Base-by-base conservation (phyloP, 2,888 invertebrate genomes). In the Drepanosiphum platanoidis region DNA sequence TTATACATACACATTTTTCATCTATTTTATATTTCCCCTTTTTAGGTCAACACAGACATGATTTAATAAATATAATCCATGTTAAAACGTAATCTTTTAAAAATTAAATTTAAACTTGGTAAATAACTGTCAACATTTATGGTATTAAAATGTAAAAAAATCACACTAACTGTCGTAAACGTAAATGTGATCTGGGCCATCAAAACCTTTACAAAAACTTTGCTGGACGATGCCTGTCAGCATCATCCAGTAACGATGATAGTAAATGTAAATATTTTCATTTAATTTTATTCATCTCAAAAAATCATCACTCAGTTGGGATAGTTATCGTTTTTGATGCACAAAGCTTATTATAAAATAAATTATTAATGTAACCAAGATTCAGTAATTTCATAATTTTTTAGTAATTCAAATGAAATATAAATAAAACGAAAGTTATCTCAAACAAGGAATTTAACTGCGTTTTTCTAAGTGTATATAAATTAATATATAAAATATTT, bases 91-190 rank as follows among this genome's bases (percentile, higher is more conserved):
- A 32, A 71, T 81, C 13, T 81, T 39, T 32, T 70, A 30, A 39
- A 80, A 71, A 71, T 82, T 39, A 82, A 71, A 82, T 42, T 71
- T 61, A n/a, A 72, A 82, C 22, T 71, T 61, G n/a, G 71, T 18
- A 72, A 61, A 82, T 72, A 81, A 71, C 36, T 70, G 80, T 81
- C 81, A 81, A 58, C 71, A 71, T 81, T n/a, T 71, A 64, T 68
- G 58, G 22, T 80, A 58, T 70, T 80, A 22, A 71, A 71, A 81
- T 58, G 39, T 81, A 32, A 13, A 58, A 71, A 71, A 72, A 82
- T 30, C 32, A 42, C 39, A 61, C 61, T 42, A 82, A 70, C 58
- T 58, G 39, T 42, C 61, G 61, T 82, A 82, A 82, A 80, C 7
- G 18, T 36, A 36, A 52, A 61, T 27, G 27, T 80, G 52, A 71